Conservation (phyloP, 1,140 invertebrate species). For the Macrobrachium nipponense region DNA sequence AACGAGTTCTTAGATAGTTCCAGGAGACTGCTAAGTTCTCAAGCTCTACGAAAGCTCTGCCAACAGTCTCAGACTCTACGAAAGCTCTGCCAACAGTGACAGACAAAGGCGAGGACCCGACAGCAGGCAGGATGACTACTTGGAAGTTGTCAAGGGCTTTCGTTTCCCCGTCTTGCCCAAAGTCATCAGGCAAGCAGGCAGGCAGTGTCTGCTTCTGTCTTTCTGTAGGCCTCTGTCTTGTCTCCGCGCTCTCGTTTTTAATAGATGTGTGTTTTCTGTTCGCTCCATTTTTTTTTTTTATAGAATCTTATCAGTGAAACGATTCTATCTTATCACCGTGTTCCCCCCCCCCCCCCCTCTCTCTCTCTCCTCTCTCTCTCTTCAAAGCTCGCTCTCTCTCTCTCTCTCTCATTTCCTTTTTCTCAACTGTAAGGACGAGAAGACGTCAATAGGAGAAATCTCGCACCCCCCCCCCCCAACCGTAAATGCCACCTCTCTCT, state of each 20-base stretch:
- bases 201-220: slow-evolving; percentile 1
- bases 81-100: no score
- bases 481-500: background rate
- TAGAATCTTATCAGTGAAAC: background rate
- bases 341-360: background rate
- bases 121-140: background rate
- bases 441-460: no score
- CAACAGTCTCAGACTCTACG: no score
- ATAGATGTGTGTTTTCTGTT: background rate
- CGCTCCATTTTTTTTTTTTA: background rate
- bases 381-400: background rate
- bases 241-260: background rate
- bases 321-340: background rate
- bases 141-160: background rate
- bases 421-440: no score
- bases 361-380: background rate
- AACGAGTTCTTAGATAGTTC: no score
- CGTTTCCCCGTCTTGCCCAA: background rate
- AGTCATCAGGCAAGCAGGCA: background rate
- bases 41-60: no score
- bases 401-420: background rate
- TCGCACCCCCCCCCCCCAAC: background rate
- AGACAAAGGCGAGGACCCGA: background rate
- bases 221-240: background rate
- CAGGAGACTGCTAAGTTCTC: no score